Evolutionary conservation across 2,888 invertebrate species (phyloP).

Genomic region (Caenorhabditis sp.): DNA sequence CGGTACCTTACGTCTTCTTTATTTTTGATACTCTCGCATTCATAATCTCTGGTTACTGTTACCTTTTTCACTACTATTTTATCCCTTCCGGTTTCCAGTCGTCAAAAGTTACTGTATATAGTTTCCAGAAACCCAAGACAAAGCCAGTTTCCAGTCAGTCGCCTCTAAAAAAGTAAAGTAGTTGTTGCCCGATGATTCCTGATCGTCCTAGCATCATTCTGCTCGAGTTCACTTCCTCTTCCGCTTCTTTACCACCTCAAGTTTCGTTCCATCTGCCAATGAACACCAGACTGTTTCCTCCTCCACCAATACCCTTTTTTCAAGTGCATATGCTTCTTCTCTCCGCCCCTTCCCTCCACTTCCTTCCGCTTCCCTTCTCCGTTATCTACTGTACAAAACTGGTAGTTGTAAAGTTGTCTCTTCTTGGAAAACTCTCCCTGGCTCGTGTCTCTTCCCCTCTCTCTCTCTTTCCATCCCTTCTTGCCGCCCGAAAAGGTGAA

Average conservation of each 20-base stretch:
- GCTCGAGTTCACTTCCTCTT: background rate
- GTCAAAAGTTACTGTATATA: too few relatives aligned
- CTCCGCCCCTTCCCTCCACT: conserved; percentile 32
- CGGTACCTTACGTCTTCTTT: too few relatives aligned
- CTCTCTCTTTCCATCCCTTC: background rate
- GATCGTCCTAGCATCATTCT: too few relatives aligned
- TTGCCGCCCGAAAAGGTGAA: conserved; percentile 42
- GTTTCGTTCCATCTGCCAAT: conserved; percentile 16
- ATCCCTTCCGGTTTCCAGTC: too few relatives aligned
- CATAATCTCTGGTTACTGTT: too few relatives aligned
- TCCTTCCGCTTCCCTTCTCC: conserved; percentile 53
- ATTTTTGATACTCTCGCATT: too few relatives aligned
- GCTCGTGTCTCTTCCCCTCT: conserved; percentile 26
- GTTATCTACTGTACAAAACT: conserved; percentile 57
- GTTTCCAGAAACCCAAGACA: too few relatives aligned
- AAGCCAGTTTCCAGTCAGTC: too few relatives aligned
- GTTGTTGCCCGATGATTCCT: too few relatives aligned
- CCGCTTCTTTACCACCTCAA: background rate
- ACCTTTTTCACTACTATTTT: too few relatives aligned
- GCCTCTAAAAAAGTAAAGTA: too few relatives aligned
- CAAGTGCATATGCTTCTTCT: conserved; percentile 29
- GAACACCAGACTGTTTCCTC: conserved; percentile 51
- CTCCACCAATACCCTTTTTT: conserved; percentile 20
- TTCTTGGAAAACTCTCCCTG: conserved; percentile 31
- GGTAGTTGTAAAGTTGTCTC: conserved; percentile 58